These are phyloP conservation scores for Chelon auratus DNA, from an alignment of 2,797 vertebrate genomes.

Conservation along the genomic window DNA sequence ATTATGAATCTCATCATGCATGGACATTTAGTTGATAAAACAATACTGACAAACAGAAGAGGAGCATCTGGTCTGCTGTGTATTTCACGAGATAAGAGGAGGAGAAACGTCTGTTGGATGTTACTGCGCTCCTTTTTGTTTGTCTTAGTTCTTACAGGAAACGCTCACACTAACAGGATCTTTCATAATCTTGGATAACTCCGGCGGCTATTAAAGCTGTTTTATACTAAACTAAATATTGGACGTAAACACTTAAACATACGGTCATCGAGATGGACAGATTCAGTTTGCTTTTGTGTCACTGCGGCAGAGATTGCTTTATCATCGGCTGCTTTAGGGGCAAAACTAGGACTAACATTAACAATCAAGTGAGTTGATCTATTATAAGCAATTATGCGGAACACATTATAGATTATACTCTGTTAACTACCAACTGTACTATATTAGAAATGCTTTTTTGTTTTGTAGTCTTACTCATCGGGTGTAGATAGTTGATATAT, in stretches of 20 bases:
- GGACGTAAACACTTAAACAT: conserved; percentile 17
- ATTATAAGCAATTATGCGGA: background rate
- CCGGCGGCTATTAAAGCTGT: conserved; percentile 21
- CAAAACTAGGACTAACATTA: background rate
- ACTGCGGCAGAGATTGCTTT: background rate
- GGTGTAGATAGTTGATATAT: too few relatives aligned
- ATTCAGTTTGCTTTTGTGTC: conserved; percentile 8
- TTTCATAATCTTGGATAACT: conserved; percentile 46
- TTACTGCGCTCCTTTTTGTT: conserved; percentile 31
- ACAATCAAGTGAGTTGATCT: background rate
- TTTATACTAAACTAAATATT: conserved; percentile 25
- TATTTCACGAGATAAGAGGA: background rate
- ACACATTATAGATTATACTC: too few relatives aligned
- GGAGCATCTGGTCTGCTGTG: background rate
- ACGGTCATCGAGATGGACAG: background rate
- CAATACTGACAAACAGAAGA: background rate
- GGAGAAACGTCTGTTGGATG: background rate
- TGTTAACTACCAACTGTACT: too few relatives aligned
- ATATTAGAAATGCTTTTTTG: background rate
- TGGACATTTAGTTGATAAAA: conserved; percentile 18
- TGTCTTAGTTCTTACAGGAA: conserved; percentile 60
- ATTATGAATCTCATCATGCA: too few relatives aligned
- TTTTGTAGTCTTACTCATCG: background rate
- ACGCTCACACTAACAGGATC: background rate
- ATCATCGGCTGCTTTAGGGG: background rate